Percentiles rank a stretch among this genome's conserved stretches.
phyloP scores from a whole-genome alignment of 2,797 vertebrate genomes.

The Botia kubotai region DNA sequence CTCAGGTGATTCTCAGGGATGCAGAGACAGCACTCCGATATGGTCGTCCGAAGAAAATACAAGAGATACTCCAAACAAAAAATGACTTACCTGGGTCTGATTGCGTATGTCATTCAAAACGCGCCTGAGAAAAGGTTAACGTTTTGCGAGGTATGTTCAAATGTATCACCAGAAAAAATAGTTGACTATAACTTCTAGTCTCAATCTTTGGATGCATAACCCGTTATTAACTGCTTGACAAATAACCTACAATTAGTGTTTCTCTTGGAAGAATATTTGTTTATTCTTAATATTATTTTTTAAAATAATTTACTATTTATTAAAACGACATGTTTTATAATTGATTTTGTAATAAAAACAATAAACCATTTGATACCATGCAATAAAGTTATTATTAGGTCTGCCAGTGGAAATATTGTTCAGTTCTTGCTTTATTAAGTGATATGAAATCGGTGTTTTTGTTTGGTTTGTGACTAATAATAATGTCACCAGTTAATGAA shows the following conservation, averaged over 20 bases:
- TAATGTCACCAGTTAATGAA: conserved; percentile 13
- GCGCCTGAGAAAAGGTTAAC: conserved; percentile 18
- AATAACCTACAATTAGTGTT: no score
- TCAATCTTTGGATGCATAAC: no score
- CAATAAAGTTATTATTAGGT: no score
- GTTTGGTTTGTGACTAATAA: not conserved
- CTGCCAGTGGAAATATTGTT: no score
- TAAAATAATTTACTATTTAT: no score
- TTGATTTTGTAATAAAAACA: no score
- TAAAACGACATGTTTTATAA: no score
- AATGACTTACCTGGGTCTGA: conserved; percentile 41
- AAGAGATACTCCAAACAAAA: conserved; percentile 38
- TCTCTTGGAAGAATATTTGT: no score
- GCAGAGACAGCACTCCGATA: conserved; percentile 4
- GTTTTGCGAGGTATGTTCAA: conserved; percentile 18
- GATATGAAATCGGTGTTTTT: not conserved
- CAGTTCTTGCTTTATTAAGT: not conserved
- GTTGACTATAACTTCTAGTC: no score
- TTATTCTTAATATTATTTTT: no score
- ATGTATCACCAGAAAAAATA: not conserved
- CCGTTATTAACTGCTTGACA: no score
- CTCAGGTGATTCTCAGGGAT: not conserved
- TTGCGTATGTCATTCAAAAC: conserved; percentile 11
- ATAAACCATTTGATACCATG: no score
- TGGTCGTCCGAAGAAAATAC: conserved; percentile 28